Base-by-base conservation (phyloP, 2,888 invertebrate genomes). In the Drosophila mimica region DNA sequence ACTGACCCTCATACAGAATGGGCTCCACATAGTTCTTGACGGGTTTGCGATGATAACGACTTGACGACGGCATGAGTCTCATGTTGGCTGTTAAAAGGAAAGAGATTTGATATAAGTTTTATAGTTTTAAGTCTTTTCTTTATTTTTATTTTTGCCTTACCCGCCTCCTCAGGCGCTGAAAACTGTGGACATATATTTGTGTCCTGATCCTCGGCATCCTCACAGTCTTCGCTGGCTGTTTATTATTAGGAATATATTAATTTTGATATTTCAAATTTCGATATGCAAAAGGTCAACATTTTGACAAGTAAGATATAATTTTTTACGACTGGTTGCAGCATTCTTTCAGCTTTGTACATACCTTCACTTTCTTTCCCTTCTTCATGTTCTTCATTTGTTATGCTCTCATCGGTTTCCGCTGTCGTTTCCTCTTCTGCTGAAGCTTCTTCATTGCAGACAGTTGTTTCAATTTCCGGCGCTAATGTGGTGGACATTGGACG, bases 11-110 rank as follows among this genome's bases (percentile, higher is more conserved):
- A 30, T 82, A 90, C 0, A 88, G 56, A 34, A 87, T 87, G 38
- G 87, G 90, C 8, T 87, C 87, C n/a, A 78, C 78, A 54, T 87
- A 87, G 77, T 81, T 87, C 40, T 90, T 90, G n/a, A 79, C 49
- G 2, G 81, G 74, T 13, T 88, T 86, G 0, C 87, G 84, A 28
- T 40, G 84, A 28, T 40, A 69, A 0, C 82, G 76, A 6, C 40
- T 17, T 0, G 52, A 2, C 0, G 60, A 9, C 6, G 70, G 43
- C 25, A 46, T 20, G 0, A 36, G 51, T 31, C 70, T 62, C 36
- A 64, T 30, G 1, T 67, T 66, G 4, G 48, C 85, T 78, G 5
- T 0, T 3, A 11, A 48, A 30, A 13, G 0, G 1, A 9, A 30
- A 4, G 0, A 5, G 1, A 2, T 40, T 43, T 1, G 2, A 40